These are phyloP conservation scores for Maniola jurtina DNA, from an alignment of 1,140 invertebrate genomes.

Conservation along the genomic window DNA sequence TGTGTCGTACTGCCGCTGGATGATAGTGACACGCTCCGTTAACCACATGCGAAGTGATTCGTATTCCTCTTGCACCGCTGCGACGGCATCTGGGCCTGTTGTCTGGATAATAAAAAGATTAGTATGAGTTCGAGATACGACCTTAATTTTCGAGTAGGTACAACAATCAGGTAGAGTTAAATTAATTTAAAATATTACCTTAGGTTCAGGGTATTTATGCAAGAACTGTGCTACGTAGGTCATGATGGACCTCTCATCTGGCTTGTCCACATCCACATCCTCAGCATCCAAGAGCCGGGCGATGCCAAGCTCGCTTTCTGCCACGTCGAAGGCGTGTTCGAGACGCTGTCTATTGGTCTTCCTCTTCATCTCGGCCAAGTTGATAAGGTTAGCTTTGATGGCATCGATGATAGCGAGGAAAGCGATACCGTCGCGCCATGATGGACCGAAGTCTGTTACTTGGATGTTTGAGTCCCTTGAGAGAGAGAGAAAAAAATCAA, in stretches of 20 bases:
- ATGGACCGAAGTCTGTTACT: constrained; percentile 96
- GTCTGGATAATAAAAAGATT: constrained; percentile 62
- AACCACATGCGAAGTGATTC: constrained; percentile 90
- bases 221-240: constrained; percentile 99
- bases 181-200: constrained; percentile 72
- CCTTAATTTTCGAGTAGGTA: too few relatives aligned
- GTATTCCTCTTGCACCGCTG: constrained; percentile 89
- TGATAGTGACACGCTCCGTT: constrained; percentile 84
- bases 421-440: constrained; percentile 98
- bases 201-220: constrained; percentile 95
- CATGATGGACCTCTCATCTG: constrained; percentile 99
- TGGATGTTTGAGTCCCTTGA: constrained; percentile 90
- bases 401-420: constrained; percentile 98
- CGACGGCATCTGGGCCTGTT: constrained; percentile 83
- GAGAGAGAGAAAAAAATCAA: constrained; percentile 2
- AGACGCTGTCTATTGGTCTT: constrained; percentile 89
- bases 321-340: constrained; percentile 96
- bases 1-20: constrained; percentile 85
- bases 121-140: background rate
- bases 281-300: constrained; percentile 95
- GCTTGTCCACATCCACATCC: constrained; percentile 98
- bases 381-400: constrained; percentile 95
- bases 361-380: constrained; percentile 88
- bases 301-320: constrained; percentile 95
- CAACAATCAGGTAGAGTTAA: background rate